A percentile compares a stretch with the other conserved stretches of the same genome.
Evolutionary conservation across 2,113 vertebrate species (phyloP).

Genomic region (Galemys pyrenaicus): DNA sequence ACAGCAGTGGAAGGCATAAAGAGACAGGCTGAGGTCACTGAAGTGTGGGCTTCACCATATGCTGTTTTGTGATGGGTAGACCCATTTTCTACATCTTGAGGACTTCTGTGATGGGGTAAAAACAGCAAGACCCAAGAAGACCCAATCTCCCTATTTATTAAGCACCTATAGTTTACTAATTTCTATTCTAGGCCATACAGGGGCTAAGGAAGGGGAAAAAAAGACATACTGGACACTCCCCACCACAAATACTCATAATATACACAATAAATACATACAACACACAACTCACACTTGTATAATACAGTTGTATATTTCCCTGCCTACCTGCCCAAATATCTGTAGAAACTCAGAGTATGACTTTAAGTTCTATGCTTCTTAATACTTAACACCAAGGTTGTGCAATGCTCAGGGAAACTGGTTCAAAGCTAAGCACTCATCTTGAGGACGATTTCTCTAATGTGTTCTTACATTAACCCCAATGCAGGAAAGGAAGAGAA

Average conservation of each 20-base stretch:
- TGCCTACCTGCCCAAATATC: neutral
- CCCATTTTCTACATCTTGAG: neutral
- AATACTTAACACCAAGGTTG: neutral
- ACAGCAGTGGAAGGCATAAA: neutral
- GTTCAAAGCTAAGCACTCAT: neutral
- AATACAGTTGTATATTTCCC: neutral
- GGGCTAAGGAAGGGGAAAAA: neutral
- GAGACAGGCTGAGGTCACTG: neutral
- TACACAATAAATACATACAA: neutral
- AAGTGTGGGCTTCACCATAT: neutral
- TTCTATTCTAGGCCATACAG: neutral
- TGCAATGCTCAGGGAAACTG: neutral
- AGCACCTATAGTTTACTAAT: neutral
- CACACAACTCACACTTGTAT: neutral
- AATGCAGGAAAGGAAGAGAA: neutral
- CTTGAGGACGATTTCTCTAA: neutral
- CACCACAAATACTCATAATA: neutral
- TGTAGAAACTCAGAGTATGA: conserved; percentile 28
- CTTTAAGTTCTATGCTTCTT: conserved; percentile 24
- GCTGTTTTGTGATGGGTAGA: neutral
- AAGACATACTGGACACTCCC: neutral
- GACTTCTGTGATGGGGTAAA: neutral
- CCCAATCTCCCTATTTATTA: neutral
- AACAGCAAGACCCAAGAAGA: conserved; percentile 18
- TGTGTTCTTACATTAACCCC: neutral